phyloP scores from a whole-genome alignment of 2,888 invertebrate genomes.

The Beris morrisii region DNA sequence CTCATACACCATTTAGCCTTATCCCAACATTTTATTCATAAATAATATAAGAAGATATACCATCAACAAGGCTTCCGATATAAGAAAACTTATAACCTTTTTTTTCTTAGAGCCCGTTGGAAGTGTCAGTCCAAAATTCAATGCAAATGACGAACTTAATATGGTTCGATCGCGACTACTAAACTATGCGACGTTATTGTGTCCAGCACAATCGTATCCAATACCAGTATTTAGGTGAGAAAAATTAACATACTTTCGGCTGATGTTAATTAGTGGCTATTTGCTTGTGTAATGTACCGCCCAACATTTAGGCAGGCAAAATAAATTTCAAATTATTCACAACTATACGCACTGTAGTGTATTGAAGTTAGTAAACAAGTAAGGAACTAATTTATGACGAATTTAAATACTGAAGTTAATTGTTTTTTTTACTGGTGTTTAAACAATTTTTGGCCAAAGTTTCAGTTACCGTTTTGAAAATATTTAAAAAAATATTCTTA shows the following conservation, averaged over 20 bases:
- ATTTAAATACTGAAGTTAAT: not conserved
- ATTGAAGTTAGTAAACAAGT: no score
- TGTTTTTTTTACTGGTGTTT: not conserved
- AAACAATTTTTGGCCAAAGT: not conserved
- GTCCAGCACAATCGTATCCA: slow-evolving; percentile 70
- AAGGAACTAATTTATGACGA: not conserved
- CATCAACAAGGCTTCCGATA: not conserved
- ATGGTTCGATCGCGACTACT: slow-evolving; percentile 58
- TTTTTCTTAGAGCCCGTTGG: slow-evolving; percentile 57
- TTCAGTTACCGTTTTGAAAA: no score
- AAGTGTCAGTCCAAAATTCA: slow-evolving; percentile 66
- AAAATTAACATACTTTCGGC: not conserved
- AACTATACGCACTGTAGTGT: not conserved
- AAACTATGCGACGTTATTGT: slow-evolving; percentile 61
- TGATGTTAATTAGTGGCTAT: not conserved
- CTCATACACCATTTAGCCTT: no score
- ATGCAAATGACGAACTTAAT: slow-evolving; percentile 66
- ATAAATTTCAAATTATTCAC: not conserved
- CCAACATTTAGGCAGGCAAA: slow-evolving; percentile 9
- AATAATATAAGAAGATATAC: not conserved
- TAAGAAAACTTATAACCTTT: no score
- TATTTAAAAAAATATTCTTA: no score
- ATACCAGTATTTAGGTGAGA: slow-evolving; percentile 72
- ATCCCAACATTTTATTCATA: not conserved
- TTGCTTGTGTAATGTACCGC: not conserved